Conservation (phyloP, 2,888 invertebrate genomes). For the Labia minor region DNA sequence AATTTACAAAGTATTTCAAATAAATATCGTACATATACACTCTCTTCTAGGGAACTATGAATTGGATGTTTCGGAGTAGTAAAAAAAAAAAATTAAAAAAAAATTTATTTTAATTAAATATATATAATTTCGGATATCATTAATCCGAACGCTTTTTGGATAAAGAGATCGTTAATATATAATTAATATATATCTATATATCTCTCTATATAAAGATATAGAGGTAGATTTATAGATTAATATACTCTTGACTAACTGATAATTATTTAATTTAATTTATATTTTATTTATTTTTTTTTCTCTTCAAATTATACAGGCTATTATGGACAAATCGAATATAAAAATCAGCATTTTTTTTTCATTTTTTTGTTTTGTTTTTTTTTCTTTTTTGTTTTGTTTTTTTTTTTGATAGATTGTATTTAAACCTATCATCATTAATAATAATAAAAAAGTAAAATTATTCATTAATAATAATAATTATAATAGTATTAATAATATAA, state of each 20-base stretch:
- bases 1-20: slow-evolving; percentile 3
- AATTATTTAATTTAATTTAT: background rate
- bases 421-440: too few species aligned
- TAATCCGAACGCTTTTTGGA: background rate
- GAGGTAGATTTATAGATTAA: too few species aligned
- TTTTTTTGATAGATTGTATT: too few species aligned
- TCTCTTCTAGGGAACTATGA: background rate
- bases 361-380: too few species aligned
- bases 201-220: too few species aligned
- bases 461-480: too few species aligned
- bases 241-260: background rate
- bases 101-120: background rate
- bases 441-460: too few species aligned
- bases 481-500: background rate
- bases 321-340: slow-evolving; percentile 1
- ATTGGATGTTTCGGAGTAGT: background rate
- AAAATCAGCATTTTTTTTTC: too few species aligned
- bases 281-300: too few species aligned
- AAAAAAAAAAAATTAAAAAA: background rate
- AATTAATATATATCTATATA: background rate
- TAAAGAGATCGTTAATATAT: slow-evolving; percentile 13
- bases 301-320: background rate
- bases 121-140: slow-evolving; percentile 1
- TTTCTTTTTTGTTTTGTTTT: too few species aligned
- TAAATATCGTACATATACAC: background rate